These are phyloP conservation scores for Philereme transversata DNA, from an alignment of 2,888 invertebrate genomes.

Conservation along the genomic window DNA sequence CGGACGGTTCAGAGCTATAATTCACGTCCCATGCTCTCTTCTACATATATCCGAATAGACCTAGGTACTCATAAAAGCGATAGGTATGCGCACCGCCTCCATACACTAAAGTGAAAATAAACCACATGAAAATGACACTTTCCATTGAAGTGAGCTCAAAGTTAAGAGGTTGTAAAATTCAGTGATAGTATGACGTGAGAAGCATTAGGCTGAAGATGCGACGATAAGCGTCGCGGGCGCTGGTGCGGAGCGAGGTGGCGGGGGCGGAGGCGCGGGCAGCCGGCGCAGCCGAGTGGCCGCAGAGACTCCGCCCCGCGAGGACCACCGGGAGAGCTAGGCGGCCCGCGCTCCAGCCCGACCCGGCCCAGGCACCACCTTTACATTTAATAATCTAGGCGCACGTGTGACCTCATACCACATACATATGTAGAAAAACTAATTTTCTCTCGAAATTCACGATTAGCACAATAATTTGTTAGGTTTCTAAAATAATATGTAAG, in stretches of 20 bases:
- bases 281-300: conserved; percentile 76
- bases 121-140: conserved; percentile 12
- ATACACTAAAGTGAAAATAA: conserved; percentile 5
- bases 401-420: conserved; percentile 2
- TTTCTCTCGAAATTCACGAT: background rate
- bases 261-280: conserved; percentile 53
- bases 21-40: conserved; percentile 21
- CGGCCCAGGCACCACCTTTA: conserved; percentile 34
- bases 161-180: conserved; percentile 15
- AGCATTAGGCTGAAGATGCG: conserved; percentile 76
- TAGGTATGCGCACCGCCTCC: conserved; percentile 9
- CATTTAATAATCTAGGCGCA: conserved; percentile 19
- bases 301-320: conserved; percentile 79
- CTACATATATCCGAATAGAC: conserved; percentile 13
- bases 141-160: conserved; percentile 12
- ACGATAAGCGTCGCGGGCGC: conserved; percentile 70
- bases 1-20: conserved; percentile 31
- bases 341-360: conserved; percentile 48
- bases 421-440: background rate
- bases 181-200: conserved; percentile 62
- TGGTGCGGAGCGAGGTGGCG: conserved; percentile 47
- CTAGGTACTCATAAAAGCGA: conserved; percentile 10
- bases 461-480: background rate
- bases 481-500: no score
- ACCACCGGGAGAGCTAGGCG: conserved; percentile 84